These are phyloP conservation scores for Cerceris ruficornis DNA, from an alignment of 2,888 invertebrate species.

Conservation along the genomic window DNA sequence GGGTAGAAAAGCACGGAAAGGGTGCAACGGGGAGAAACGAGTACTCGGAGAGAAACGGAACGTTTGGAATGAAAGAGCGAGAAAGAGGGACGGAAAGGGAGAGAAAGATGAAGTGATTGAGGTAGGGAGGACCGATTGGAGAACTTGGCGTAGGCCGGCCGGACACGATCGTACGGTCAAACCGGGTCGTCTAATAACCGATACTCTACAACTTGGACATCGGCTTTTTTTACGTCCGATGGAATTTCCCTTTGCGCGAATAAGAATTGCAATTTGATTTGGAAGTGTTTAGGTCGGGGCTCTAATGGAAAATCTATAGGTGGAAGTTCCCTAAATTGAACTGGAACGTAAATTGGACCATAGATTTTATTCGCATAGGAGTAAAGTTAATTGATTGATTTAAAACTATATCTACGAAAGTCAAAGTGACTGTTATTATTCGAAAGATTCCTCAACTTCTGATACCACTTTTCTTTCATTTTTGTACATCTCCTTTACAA, in stretches of 20 bases:
- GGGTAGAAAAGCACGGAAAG: conserved; percentile 39
- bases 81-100: neutral
- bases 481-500: too few species aligned
- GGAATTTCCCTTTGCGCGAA: neutral
- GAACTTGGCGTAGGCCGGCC: conserved; percentile 63
- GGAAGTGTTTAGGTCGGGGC: too few species aligned
- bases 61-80: conserved; percentile 21
- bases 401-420: too few species aligned
- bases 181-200: conserved; percentile 64
- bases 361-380: too few species aligned
- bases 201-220: conserved; percentile 55
- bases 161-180: conserved; percentile 49
- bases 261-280: neutral
- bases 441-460: too few species aligned
- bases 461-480: too few species aligned
- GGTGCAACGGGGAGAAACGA: conserved; percentile 29
- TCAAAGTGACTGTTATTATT: too few species aligned
- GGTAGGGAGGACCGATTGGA: conserved; percentile 58
- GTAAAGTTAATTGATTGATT: too few species aligned
- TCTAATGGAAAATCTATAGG: too few species aligned
- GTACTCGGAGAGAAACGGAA: conserved; percentile 53
- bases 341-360: too few species aligned
- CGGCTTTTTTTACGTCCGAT: conserved; percentile 29
- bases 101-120: conserved; percentile 12
- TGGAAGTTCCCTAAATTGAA: too few species aligned